These are phyloP conservation scores for Andrena bucephala DNA, from an alignment of 2,888 invertebrate genomes.

Conservation along the genomic window DNA sequence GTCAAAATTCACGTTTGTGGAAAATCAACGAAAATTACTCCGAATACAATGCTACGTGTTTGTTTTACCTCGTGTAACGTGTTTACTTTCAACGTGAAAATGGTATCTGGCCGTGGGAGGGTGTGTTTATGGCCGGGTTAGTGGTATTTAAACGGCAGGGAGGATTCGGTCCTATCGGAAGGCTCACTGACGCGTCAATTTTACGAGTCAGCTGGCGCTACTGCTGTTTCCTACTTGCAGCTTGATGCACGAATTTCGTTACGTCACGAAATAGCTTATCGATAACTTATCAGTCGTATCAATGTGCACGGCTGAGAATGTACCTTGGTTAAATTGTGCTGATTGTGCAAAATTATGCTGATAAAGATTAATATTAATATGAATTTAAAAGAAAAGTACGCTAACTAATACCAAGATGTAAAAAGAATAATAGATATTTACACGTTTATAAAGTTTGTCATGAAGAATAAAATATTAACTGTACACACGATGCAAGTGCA, in stretches of 20 bases:
- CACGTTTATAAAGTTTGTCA: neutral
- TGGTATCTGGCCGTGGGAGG: neutral
- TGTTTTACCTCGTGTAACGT: neutral
- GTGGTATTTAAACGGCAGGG: neutral
- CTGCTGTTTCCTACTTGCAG: neutral
- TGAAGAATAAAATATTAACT: neutral
- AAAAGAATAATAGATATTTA: neutral
- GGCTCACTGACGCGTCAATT: neutral
- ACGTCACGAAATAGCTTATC: neutral
- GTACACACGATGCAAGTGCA: no score
- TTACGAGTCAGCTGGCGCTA: neutral
- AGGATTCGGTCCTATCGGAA: neutral
- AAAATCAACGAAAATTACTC: neutral
- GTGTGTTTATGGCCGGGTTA: constrained; percentile 8
- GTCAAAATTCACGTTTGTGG: no score
- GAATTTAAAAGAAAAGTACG: neutral
- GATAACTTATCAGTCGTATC: neutral
- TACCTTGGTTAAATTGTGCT: constrained; percentile 18
- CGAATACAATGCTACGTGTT: neutral
- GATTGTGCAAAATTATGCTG: neutral
- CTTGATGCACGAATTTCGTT: neutral
- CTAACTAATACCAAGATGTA: no score
- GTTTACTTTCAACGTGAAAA: neutral
- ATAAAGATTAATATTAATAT: neutral
- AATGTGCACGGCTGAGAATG: neutral